Percentiles rank a stretch among this genome's conserved stretches.
phyloP scores from a whole-genome alignment of 2,888 invertebrate species.

The Habroteleia sp. region DNA sequence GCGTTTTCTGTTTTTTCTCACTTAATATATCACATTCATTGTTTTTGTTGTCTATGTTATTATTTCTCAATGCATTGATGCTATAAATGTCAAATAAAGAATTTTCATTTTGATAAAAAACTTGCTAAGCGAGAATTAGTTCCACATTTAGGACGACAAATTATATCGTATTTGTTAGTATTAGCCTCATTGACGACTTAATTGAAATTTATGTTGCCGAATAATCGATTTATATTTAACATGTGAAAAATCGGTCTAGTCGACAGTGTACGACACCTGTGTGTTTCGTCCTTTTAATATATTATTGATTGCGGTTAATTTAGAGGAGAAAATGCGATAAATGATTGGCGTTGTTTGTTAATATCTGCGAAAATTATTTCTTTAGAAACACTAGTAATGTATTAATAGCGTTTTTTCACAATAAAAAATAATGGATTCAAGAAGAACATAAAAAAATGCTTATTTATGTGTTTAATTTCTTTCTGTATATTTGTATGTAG shows the following conservation, averaged over 20 bases:
- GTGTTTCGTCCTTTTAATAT: constrained; percentile 26
- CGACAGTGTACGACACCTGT: constrained; percentile 35
- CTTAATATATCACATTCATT: too few species aligned
- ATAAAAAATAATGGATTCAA: constrained; percentile 16
- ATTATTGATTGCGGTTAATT: constrained; percentile 41
- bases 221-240: constrained; percentile 32
- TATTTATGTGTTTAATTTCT: constrained; percentile 12
- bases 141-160: constrained; percentile 24
- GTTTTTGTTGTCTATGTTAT: too few species aligned
- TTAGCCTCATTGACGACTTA: constrained; percentile 28
- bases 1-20: too few species aligned
- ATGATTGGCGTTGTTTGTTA: constrained; percentile 18
- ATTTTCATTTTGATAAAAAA: neutral
- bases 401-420: constrained; percentile 15
- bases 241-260: constrained; percentile 26
- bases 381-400: constrained; percentile 20
- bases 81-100: too few species aligned
- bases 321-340: constrained; percentile 20
- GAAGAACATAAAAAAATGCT: constrained; percentile 3
- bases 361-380: constrained; percentile 27
- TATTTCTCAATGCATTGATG: too few species aligned
- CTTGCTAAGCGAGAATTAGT: constrained; percentile 18
- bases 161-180: constrained; percentile 20
- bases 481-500: neutral
- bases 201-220: constrained; percentile 34